These are phyloP conservation scores for Tipula lateralis DNA, from an alignment of 2,888 invertebrate genomes.

Conservation along the genomic window DNA sequence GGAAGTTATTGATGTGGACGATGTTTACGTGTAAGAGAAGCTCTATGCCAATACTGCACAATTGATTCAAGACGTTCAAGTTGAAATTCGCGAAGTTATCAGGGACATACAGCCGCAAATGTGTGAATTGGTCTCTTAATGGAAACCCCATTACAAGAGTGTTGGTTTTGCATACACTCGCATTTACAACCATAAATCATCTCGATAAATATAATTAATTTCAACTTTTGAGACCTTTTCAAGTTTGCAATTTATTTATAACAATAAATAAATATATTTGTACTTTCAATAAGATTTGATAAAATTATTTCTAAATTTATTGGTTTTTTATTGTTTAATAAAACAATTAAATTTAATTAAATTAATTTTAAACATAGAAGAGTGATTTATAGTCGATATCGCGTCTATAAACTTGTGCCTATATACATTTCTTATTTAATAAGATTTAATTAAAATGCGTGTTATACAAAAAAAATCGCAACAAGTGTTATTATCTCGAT, in stretches of 20 bases:
- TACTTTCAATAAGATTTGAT: neutral
- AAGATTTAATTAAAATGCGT: neutral
- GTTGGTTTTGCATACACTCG: neutral
- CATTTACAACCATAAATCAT: neutral
- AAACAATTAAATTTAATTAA: conserved; percentile 14
- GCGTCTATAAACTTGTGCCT: neutral
- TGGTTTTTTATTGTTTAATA: neutral
- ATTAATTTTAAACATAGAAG: neutral
- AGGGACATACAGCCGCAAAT: no score
- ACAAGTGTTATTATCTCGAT: conserved; percentile 2
- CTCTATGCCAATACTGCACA: no score
- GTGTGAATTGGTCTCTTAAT: no score
- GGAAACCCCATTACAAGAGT: no score
- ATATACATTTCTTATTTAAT: neutral
- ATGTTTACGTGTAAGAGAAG: no score
- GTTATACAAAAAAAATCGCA: neutral
- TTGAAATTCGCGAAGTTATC: no score
- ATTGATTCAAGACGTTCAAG: no score
- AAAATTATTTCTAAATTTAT: neutral
- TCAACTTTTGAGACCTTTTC: conserved; percentile 13
- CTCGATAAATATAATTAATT: neutral
- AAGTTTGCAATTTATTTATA: neutral
- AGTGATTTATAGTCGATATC: neutral
- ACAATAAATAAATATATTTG: neutral
- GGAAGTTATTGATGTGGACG: no score